Percentiles rank a stretch among this genome's conserved stretches.
Evolutionary conservation across 2,888 invertebrate species (phyloP).

Genomic region (Oscheius sp.): DNA sequence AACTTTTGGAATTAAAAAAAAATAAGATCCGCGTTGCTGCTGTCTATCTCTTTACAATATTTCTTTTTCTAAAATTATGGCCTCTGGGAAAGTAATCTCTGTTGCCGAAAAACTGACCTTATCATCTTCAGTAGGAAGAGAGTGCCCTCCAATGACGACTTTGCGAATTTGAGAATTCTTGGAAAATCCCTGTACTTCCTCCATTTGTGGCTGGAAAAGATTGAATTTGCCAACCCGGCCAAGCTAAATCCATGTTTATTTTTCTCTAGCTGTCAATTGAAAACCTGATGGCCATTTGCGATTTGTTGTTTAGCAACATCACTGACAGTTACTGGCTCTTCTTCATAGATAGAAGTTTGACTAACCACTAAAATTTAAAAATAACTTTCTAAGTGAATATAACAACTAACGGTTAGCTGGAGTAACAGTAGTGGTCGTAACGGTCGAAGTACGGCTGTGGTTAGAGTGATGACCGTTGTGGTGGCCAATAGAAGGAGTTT

Average conservation of each 20-base stretch:
- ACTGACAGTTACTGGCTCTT: slow-evolving; percentile 42
- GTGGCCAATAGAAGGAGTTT: background rate
- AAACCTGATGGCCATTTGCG: slow-evolving; percentile 45
- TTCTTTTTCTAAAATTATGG: background rate
- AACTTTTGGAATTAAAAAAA: background rate
- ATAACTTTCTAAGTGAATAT: background rate
- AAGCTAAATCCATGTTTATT: slow-evolving; percentile 35
- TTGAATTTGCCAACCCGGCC: slow-evolving; percentile 39
- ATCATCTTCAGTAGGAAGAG: slow-evolving; percentile 54
- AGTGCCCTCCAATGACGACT: slow-evolving; percentile 60
- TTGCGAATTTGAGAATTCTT: slow-evolving; percentile 53
- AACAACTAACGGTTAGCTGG: background rate
- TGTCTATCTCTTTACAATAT: too few relatives aligned
- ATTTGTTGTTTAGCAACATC: slow-evolving; percentile 41
- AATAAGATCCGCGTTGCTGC: background rate
- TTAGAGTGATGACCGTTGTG: background rate
- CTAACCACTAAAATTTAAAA: background rate
- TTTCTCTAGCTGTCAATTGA: background rate
- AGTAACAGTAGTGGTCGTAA: slow-evolving; percentile 4
- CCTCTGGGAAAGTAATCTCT: slow-evolving; percentile 23
- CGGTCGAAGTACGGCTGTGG: slow-evolving; percentile 1
- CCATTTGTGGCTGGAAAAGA: slow-evolving; percentile 48
- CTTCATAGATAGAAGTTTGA: slow-evolving; percentile 45
- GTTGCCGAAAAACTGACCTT: too few relatives aligned
- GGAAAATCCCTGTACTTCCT: slow-evolving; percentile 43